These are phyloP conservation scores for Apodemus agrarius DNA, from an alignment of 2,797 vertebrate genomes.

Conservation along the genomic window DNA sequence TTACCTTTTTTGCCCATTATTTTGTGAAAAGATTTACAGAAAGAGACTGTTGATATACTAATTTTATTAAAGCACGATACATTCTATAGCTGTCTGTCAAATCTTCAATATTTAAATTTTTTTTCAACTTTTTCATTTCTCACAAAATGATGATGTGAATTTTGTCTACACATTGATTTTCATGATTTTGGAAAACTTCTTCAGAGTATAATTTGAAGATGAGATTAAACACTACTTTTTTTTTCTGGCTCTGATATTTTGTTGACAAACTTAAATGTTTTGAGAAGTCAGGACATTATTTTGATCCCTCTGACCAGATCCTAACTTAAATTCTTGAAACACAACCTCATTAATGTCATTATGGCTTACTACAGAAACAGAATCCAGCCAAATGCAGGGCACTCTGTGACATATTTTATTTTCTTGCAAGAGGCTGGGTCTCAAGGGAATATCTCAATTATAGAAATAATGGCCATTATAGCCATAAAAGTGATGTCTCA, in stretches of 20 bases:
- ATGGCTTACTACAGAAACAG: conserved; percentile 58
- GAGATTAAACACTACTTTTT: conserved; percentile 56
- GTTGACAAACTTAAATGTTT: conserved; percentile 67
- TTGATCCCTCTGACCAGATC: conserved; percentile 65
- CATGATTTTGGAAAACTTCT: conserved; percentile 56
- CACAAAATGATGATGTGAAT: conserved; percentile 34
- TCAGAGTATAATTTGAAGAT: conserved; percentile 58
- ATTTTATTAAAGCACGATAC: conserved; percentile 56
- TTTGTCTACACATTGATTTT: conserved; percentile 44
- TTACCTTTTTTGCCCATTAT: conserved; percentile 27
- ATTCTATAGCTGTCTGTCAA: conserved; percentile 36
- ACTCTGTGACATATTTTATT: conserved; percentile 56
- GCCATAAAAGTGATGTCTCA: conserved; percentile 88
- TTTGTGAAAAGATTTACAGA: conserved; percentile 50
- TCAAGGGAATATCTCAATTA: conserved; percentile 80
- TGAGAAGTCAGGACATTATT: conserved; percentile 60
- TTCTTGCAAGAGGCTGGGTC: conserved; percentile 66
- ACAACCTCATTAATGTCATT: conserved; percentile 63
- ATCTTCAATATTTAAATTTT: conserved; percentile 39
- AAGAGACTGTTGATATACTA: conserved; percentile 28
- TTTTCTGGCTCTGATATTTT: conserved; percentile 71
- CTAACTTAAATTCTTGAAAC: conserved; percentile 72
- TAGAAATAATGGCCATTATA: conserved; percentile 89
- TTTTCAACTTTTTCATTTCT: conserved; percentile 43
- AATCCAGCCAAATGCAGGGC: conserved; percentile 43